Evolutionary conservation across 1,140 invertebrate genomes (phyloP), one percentile per base, ranked within the genome.

Genomic region (Sinella curviseta): DNA sequence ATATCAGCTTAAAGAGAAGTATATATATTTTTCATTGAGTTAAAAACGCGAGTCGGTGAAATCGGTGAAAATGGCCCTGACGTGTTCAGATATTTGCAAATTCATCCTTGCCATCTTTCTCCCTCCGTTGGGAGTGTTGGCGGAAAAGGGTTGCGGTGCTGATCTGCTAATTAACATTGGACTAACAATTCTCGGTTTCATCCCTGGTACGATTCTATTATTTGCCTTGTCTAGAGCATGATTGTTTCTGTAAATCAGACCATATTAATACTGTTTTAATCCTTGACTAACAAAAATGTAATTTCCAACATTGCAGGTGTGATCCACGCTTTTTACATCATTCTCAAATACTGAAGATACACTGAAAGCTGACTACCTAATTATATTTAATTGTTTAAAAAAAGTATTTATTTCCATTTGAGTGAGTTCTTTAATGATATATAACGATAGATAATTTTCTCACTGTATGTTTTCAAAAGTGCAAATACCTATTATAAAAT

Each of bases 41-140:
- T 24, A 70, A 31, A 31, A 12, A 70, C 20, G 8, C 8, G 39
- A 8, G 8, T 12, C 8, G 39, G 39, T 48, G 28, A 8, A 70
- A 70, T 31, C 30, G 1, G 24, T 31, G 8, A 75, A 36, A 75
- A 75, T 75, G 74, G 74, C 74, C 2, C 24, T 75, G 3, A 75
- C 74, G 1, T 75, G 74, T 39, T 39, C 74, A 12, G 74, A 75
- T 54, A 75, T 75, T 39, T 75, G 74, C 24, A 75, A 75, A 48
- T 20, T 78, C 17, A 78, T 48, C n/a, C 28, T 78, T 4, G 36
- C 36, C 65, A 30, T 74, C 8, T 12, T 78, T 54, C 34, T 78
- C 4, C 67, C 35, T 31, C 48, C 65, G 39, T 16, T 75, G 3
- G 74, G 74, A 16, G 74, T 75, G 2, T 30, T 75, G 35, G 39